A percentile compares a stretch with the other conserved stretches of the same genome.
These are phyloP conservation scores for Tragelaphus buxtoni DNA, from an alignment of 2,113 vertebrate genomes.

Conservation along the genomic window DNA sequence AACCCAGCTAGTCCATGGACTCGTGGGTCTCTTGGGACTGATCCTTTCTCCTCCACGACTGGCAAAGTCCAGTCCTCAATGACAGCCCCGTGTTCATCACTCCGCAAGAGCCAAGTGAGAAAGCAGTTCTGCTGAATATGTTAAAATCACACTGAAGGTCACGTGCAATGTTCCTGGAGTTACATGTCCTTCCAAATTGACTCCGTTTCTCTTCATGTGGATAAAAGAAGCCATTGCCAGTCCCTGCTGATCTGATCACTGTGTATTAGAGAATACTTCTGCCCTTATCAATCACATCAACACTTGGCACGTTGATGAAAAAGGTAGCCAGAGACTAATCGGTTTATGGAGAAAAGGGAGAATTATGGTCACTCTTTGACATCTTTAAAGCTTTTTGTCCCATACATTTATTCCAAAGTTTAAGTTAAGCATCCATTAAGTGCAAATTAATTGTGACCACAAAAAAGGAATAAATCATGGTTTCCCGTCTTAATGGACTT, in stretches of 20 bases:
- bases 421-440: neutral
- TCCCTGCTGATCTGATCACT: neutral
- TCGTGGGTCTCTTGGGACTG: rapidly evolving
- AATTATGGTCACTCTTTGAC: neutral
- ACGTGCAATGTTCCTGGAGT: neutral
- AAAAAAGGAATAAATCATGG: neutral
- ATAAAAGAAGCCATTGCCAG: neutral
- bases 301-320: neutral
- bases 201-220: neutral
- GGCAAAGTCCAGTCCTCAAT: rapidly evolving
- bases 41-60: neutral
- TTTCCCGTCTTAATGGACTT: neutral
- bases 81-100: neutral
- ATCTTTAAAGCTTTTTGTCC: neutral
- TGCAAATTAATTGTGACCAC: neutral
- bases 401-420: neutral
- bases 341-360: neutral
- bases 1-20: neutral
- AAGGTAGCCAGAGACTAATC: neutral
- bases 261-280: neutral
- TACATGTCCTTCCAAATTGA: neutral
- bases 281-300: neutral
- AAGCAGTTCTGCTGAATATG: neutral
- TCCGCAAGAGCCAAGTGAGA: neutral
- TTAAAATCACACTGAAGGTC: neutral